Percentiles rank a stretch among this genome's conserved stretches.
These are phyloP conservation scores for Mustelus asterias DNA, from an alignment of 2,113 vertebrate species.

Conservation along the genomic window DNA sequence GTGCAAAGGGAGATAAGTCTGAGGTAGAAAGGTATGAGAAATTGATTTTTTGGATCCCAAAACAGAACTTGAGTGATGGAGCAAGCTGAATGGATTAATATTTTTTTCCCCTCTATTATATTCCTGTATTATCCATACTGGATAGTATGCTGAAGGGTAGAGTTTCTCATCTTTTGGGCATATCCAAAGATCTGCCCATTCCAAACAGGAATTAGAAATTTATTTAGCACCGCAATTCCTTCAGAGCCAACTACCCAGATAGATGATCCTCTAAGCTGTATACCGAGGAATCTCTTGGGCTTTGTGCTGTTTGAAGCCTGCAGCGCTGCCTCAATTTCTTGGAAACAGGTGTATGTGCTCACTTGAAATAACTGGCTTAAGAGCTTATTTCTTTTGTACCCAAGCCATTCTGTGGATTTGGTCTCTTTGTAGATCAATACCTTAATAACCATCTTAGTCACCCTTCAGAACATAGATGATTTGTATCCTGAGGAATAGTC, in stretches of 20 bases:
- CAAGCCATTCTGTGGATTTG: neutral
- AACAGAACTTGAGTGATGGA: conserved; percentile 11
- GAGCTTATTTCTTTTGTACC: conserved; percentile 33
- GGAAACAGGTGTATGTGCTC: neutral
- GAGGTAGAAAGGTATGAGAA: neutral
- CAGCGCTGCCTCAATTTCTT: neutral
- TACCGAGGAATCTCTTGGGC: neutral
- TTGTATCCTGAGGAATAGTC: conserved; percentile 12
- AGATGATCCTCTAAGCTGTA: neutral
- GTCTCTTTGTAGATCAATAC: conserved; percentile 26
- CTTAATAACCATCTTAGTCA: conserved; percentile 7
- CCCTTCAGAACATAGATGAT: conserved; percentile 15
- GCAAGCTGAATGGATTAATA: neutral
- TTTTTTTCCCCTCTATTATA: too few species aligned
- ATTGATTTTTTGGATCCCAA: neutral
- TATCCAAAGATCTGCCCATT: conserved; percentile 26
- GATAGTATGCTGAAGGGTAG: neutral
- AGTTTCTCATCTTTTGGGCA: neutral
- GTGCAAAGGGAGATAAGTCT: neutral
- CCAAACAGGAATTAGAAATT: neutral
- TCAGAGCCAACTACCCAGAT: conserved; percentile 11
- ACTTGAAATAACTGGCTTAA: conserved; percentile 10
- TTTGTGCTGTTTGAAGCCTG: conserved; percentile 15
- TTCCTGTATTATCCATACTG: conserved; percentile 13
- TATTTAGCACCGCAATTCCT: neutral